These are phyloP conservation scores for Lontra canadensis DNA, from an alignment of 2,113 vertebrate species.

Conservation along the genomic window DNA sequence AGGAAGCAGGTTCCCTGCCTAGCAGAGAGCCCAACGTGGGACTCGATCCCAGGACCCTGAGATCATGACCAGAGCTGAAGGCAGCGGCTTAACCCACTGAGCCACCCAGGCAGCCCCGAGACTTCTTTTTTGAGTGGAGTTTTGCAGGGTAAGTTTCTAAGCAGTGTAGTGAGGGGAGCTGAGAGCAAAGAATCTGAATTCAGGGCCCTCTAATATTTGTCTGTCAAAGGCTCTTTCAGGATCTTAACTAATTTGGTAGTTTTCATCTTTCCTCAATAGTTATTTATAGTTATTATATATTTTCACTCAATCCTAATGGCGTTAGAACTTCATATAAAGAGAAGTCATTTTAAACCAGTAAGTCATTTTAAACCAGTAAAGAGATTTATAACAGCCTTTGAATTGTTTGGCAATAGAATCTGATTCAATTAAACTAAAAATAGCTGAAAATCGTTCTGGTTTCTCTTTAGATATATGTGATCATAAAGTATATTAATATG, in stretches of 20 bases:
- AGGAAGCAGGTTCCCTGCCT: no score
- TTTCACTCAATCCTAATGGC: not conserved
- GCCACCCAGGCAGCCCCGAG: not conserved
- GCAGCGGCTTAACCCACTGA: no score
- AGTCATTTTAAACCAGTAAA: not conserved
- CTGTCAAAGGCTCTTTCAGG: not conserved
- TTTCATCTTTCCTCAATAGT: not conserved
- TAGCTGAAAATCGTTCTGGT: not conserved
- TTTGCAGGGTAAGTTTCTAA: not conserved
- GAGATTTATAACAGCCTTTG: not conserved
- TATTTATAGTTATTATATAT: not conserved
- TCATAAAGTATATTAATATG: not conserved
- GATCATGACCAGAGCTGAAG: no score
- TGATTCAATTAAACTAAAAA: not conserved
- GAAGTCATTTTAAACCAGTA: slow-evolving; percentile 8
- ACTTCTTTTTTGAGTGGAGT: not conserved
- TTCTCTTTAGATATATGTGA: not conserved
- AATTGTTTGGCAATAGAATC: not conserved
- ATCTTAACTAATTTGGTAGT: not conserved
- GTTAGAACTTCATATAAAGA: not conserved
- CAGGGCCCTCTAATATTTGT: not conserved
- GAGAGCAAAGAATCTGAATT: not conserved
- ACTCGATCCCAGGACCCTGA: no score
- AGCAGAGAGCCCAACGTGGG: no score
- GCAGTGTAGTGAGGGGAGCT: rapidly evolving